A percentile compares a stretch with the other conserved stretches of the same genome.
phyloP scores from a whole-genome alignment of 2,797 vertebrate species.

The Halcyon chelicuti region DNA sequence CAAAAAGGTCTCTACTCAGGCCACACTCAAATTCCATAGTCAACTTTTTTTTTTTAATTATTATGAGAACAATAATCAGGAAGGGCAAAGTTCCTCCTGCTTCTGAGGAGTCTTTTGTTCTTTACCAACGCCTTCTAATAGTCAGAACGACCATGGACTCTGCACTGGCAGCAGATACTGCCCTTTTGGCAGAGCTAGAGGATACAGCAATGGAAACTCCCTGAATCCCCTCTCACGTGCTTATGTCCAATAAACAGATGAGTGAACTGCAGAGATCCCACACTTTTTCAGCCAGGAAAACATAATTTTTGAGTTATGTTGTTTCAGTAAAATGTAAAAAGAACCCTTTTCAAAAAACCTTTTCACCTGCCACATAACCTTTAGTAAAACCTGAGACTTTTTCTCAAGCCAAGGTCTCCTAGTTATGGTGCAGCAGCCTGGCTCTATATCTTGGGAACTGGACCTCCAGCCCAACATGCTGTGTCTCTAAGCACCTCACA shows the following conservation, averaged over 20 bases:
- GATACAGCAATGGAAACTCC: not conserved
- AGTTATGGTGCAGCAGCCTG: not conserved
- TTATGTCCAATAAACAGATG: not conserved
- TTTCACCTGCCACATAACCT: not conserved
- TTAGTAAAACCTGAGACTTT: not conserved
- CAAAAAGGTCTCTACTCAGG: not conserved
- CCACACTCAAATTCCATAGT: not conserved
- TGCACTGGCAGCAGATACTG: not conserved
- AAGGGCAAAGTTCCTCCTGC: not conserved
- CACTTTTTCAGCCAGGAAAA: not conserved
- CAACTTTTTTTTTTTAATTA: not conserved
- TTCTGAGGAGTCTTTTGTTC: not conserved
- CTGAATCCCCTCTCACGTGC: not conserved
- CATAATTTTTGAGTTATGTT: not conserved
- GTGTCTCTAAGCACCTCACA: not conserved
- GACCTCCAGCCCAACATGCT: not conserved
- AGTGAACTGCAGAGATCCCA: not conserved
- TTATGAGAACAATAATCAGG: not conserved
- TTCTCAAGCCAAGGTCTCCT: not conserved
- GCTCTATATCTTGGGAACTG: not conserved
- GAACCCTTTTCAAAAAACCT: not conserved
- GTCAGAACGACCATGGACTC: rapidly evolving
- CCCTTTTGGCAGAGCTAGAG: not conserved
- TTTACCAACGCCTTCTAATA: not conserved
- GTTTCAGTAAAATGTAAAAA: not conserved